phyloP scores from a whole-genome alignment of 2,797 vertebrate genomes.

The Artibeus lituratus region DNA sequence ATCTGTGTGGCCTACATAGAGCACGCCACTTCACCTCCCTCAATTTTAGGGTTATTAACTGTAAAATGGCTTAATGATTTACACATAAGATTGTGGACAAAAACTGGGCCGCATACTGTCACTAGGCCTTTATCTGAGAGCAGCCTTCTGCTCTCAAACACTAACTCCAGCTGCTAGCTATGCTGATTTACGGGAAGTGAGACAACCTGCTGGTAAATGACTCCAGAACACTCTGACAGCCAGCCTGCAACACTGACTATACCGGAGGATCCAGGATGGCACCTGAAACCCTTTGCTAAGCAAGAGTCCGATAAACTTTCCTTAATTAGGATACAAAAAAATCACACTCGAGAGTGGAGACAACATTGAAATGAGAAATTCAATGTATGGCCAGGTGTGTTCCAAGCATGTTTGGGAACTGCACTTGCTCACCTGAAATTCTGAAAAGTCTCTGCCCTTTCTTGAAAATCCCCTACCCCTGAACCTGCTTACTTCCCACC shows the following conservation, averaged over 20 bases:
- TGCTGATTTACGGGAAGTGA: background rate
- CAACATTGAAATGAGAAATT: background rate
- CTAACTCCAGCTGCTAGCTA: background rate
- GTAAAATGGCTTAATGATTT: background rate
- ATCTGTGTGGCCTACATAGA: background rate
- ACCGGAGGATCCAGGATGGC: background rate
- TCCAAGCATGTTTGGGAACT: background rate
- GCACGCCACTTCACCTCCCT: background rate
- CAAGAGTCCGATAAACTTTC: background rate
- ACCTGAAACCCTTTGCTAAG: background rate
- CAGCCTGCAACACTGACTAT: background rate
- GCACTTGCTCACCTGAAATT: background rate
- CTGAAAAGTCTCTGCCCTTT: background rate
- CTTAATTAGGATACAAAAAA: background rate
- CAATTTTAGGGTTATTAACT: background rate
- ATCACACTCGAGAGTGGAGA: background rate
- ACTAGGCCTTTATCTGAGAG: background rate
- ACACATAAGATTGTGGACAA: background rate
- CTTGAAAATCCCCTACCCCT: background rate
- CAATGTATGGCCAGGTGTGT: background rate
- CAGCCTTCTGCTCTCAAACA: background rate
- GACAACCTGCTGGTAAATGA: background rate
- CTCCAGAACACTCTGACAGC: background rate
- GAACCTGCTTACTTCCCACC: background rate
- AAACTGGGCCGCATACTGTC: background rate